These are phyloP conservation scores for Phyllopteryx taeniolatus DNA, from an alignment of 2,113 vertebrate genomes.

Conservation along the genomic window DNA sequence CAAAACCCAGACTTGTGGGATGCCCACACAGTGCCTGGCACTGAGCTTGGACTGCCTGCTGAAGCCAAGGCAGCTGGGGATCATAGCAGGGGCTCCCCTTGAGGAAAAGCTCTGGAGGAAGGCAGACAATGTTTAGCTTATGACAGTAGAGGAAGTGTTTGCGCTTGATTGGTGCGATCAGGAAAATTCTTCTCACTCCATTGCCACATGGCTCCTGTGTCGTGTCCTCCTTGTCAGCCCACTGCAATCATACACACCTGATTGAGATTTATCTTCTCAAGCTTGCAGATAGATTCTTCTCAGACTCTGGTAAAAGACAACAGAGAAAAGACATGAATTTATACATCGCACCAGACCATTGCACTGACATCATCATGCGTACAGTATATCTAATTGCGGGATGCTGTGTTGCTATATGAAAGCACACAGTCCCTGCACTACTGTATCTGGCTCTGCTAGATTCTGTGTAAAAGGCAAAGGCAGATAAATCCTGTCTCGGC, in stretches of 20 bases:
- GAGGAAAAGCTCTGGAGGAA: conserved; percentile 37
- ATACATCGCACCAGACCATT: neutral
- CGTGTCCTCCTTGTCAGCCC: conserved; percentile 33
- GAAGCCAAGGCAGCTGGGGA: conserved; percentile 49
- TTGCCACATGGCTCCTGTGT: conserved; percentile 67
- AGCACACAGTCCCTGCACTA: neutral
- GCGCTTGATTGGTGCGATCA: conserved; percentile 43
- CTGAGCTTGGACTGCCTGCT: conserved; percentile 50
- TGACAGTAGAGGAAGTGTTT: conserved; percentile 53
- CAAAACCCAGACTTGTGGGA: conserved; percentile 62
- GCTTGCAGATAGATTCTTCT: conserved; percentile 31
- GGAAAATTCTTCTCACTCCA: conserved; percentile 50
- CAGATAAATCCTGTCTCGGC: too few relatives aligned
- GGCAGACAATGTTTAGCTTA: conserved; percentile 17
- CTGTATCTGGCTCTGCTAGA: too few relatives aligned
- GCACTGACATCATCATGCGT: neutral
- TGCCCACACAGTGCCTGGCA: conserved; percentile 55
- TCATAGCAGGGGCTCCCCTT: conserved; percentile 63
- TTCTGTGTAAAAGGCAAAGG: too few relatives aligned
- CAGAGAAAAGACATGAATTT: conserved; percentile 26
- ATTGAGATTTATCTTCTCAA: conserved; percentile 23
- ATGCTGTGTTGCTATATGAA: neutral
- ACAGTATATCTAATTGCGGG: neutral
- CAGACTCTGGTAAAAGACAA: conserved; percentile 56
- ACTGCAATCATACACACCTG: conserved; percentile 43